phyloP scores from a whole-genome alignment of 2,888 invertebrate species.

The Tachina fera region DNA sequence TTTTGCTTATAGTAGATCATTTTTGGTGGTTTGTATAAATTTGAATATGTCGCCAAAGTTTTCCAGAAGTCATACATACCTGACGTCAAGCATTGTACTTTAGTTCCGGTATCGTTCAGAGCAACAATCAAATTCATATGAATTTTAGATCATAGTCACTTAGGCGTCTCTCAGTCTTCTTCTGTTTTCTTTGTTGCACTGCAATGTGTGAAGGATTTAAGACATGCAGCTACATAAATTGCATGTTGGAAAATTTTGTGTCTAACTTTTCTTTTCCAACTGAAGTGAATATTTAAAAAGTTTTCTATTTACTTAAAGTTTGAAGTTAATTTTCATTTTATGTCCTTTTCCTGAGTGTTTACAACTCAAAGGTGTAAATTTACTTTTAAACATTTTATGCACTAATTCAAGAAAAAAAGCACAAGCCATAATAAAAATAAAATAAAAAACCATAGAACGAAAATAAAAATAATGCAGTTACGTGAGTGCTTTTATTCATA shows the following conservation, averaged over 20 bases:
- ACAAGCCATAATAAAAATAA: not conserved
- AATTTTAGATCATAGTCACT: no score
- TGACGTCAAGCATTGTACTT: no score
- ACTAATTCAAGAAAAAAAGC: not conserved
- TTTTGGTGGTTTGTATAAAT: no score
- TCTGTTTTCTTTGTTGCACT: no score
- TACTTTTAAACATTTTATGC: conserved; percentile 5
- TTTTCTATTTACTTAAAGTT: not conserved
- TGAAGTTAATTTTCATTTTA: not conserved
- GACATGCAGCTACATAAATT: no score
- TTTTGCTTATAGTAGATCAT: no score
- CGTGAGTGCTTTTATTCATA: conserved; percentile 15
- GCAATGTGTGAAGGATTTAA: no score
- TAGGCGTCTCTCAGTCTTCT: no score
- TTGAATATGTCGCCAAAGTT: no score
- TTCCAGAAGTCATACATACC: no score
- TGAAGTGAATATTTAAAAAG: not conserved
- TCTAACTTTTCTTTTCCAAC: not conserved
- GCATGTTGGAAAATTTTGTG: not conserved
- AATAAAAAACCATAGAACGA: not conserved
- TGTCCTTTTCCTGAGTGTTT: not conserved
- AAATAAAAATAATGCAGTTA: conserved; percentile 5
- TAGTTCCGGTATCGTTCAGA: no score
- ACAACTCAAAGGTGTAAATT: conserved; percentile 22
- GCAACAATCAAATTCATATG: no score